Evolutionary conservation across 1,140 invertebrate genomes (phyloP).

Genomic region (Penaeus indicus): DNA sequence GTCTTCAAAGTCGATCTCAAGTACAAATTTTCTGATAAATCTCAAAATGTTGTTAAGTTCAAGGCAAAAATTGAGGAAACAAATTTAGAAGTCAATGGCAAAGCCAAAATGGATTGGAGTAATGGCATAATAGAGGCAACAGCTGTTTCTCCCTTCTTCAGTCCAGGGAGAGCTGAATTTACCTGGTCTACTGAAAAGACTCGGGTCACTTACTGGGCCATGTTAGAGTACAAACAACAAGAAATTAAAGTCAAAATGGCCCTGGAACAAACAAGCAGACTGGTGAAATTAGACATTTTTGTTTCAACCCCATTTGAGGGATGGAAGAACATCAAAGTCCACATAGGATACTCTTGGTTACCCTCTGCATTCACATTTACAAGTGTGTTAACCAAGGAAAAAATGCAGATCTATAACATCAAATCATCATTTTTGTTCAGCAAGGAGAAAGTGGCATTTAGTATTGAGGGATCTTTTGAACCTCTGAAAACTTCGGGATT

Average conservation of each 20-base stretch:
- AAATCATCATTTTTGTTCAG: too few species aligned
- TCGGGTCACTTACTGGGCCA: neutral
- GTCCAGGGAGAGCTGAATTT: neutral
- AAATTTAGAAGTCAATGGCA: slow-evolving; percentile 7
- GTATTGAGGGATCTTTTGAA: too few species aligned
- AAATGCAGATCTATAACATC: too few species aligned
- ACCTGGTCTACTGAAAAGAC: slow-evolving; percentile 32
- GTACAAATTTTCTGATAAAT: slow-evolving; percentile 18
- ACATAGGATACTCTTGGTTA: too few species aligned
- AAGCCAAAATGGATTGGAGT: slow-evolving; percentile 28
- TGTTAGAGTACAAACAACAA: slow-evolving; percentile 6
- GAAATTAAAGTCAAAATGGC: slow-evolving; percentile 4
- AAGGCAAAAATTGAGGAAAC: slow-evolving; percentile 33
- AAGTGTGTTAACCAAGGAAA: too few species aligned
- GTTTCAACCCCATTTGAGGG: too few species aligned
- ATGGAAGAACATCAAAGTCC: too few species aligned
- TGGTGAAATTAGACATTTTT: too few species aligned
- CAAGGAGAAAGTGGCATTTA: too few species aligned
- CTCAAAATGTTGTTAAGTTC: slow-evolving; percentile 1
- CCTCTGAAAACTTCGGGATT: too few species aligned
- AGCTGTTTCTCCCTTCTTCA: slow-evolving; percentile 35
- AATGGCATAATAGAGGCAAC: slow-evolving; percentile 19
- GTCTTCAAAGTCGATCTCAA: slow-evolving; percentile 31
- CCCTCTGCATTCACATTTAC: too few species aligned
- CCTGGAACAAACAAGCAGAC: neutral